Conservation (phyloP, 2,113 vertebrate species). For the Hypomesus transpacificus region DNA sequence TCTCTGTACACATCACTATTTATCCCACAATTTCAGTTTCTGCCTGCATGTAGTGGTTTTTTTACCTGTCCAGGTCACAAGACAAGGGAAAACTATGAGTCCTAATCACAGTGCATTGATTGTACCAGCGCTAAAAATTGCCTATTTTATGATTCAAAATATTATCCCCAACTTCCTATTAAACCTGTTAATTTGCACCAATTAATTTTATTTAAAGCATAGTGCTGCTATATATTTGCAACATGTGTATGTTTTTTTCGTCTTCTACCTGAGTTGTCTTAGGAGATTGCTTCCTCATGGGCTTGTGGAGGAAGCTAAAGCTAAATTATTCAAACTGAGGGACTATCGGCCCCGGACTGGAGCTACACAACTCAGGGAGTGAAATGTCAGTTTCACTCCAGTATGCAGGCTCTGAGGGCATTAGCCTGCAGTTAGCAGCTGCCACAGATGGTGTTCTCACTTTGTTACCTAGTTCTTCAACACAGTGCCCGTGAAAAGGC, state of each 20-base stretch:
- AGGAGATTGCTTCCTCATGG: slow-evolving; percentile 38
- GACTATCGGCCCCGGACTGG: slow-evolving; percentile 49
- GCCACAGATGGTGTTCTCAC: slow-evolving; percentile 64
- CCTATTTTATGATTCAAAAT: too few species aligned
- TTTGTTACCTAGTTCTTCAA: slow-evolving; percentile 59
- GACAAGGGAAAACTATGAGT: not conserved
- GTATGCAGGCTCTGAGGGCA: slow-evolving; percentile 52
- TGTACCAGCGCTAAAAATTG: too few species aligned
- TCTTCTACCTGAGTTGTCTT: slow-evolving; percentile 33
- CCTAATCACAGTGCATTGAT: not conserved
- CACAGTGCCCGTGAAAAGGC: slow-evolving; percentile 38
- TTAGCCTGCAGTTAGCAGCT: slow-evolving; percentile 63
- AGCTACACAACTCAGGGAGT: slow-evolving; percentile 45
- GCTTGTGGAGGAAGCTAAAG: slow-evolving; percentile 35
- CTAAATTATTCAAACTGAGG: slow-evolving; percentile 69
- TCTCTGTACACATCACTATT: slow-evolving; percentile 29
- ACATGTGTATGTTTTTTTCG: slow-evolving; percentile 20
- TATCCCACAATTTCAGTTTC: slow-evolving; percentile 16
- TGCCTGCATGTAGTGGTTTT: not conserved
- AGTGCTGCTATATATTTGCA: not conserved
- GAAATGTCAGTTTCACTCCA: slow-evolving; percentile 62
- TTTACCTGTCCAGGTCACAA: not conserved
- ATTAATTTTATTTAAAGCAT: too few species aligned
- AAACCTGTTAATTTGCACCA: too few species aligned
- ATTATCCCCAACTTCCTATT: too few species aligned